Base-by-base conservation (phyloP, 2,113 vertebrate species). In the Syrmaticus mikado region DNA sequence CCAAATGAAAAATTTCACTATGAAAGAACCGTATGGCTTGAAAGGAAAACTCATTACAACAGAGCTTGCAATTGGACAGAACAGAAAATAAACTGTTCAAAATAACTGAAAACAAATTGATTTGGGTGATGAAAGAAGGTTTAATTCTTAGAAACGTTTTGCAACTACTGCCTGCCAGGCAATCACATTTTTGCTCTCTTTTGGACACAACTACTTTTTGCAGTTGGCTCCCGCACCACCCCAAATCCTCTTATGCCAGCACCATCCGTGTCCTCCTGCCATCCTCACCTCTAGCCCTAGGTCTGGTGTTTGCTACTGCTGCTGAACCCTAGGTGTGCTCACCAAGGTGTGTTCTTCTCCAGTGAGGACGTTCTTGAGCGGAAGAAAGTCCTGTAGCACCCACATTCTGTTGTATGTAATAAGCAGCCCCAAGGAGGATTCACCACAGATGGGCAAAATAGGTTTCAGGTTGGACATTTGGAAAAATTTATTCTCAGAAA, bases 41-140 rank as follows among this genome's bases (percentile, higher is more conserved):
- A 89, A 94, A 91, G 32, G 57, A 74, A 91, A 40, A 36, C 45
- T 70, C 55, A 30, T 45, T 81, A 84, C 73, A 83, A 91, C 50
- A 77, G 10, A 28, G n/a, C 24, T 41, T 86, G n/a, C 57, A 91
- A 71, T 58, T 71, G 92, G 81, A 81, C 70, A 86, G 80, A 81
- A 74, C 55, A 27, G 40, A 86, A 89, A 80, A 91, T 8, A 89
- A 94, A 93, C 70, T 87, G 86, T 73, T 62, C 55, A 87, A 70
- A 93, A 86, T 66, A 87, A 74, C 73, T 46, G 78, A 70, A 91
- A 87, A 40, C 45, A 89, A 74, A 74, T 48, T 89, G 50, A 81
- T 66, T 83, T 58, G 2, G 30, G 22, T 62, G 22, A 36, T 50
- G 45, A 66, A 58, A 81, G 30, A 53, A 86, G 41, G 65, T 62